Conservation (phyloP, 2,113 vertebrate species). For the Serilophus lunatus region DNA sequence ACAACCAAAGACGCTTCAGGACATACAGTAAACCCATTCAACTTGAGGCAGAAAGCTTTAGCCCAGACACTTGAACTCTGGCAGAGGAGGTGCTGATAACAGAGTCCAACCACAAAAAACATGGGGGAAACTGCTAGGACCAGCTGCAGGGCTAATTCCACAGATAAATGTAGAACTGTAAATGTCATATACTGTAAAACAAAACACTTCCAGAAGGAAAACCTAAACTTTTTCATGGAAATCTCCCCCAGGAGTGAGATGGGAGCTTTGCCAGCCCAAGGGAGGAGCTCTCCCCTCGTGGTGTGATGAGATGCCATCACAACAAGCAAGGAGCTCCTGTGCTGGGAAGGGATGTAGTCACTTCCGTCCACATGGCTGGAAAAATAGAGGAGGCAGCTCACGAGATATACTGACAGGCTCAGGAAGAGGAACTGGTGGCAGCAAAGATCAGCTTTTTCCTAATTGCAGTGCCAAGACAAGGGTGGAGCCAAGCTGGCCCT, state of each 20-base stretch:
- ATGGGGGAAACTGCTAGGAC: not conserved
- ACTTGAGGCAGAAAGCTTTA: not conserved
- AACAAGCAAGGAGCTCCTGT: not conserved
- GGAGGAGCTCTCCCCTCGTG: not conserved
- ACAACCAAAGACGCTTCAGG: not conserved
- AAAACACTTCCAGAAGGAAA: not conserved
- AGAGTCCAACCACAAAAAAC: not conserved
- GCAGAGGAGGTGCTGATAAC: not conserved
- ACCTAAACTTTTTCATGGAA: not conserved
- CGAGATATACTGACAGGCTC: rapidly evolving
- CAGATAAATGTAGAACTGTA: not conserved
- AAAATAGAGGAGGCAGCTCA: not conserved
- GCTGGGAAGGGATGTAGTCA: not conserved
- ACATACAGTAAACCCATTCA: not conserved
- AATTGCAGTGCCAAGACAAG: not conserved
- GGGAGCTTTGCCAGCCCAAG: not conserved
- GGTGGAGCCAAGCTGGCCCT: not conserved
- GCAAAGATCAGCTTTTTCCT: not conserved
- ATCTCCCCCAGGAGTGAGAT: not conserved
- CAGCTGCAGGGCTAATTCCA: not conserved
- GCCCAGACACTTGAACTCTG: not conserved
- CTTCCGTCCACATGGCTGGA: not conserved
- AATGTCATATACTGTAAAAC: not conserved
- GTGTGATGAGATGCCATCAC: not conserved
- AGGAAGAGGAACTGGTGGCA: not conserved